Evolutionary conservation across 2,888 invertebrate genomes (phyloP).

Genomic region (Lasioglossum vierecki): DNA sequence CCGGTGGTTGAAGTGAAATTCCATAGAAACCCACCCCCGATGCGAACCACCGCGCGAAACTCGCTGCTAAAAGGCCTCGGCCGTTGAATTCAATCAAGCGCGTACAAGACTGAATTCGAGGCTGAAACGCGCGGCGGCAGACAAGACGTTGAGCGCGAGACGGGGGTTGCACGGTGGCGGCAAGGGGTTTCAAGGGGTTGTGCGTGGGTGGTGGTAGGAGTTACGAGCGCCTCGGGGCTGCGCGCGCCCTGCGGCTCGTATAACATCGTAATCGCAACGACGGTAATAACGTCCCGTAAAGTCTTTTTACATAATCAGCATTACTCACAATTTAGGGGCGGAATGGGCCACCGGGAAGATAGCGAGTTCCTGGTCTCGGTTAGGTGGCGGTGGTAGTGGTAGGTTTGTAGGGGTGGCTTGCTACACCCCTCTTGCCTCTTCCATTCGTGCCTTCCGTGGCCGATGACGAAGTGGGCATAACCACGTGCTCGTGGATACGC

Average conservation of each 20-base stretch:
- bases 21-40: background rate
- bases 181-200: background rate
- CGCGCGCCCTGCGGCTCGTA: constrained; percentile 72
- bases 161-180: background rate
- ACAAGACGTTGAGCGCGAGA: constrained; percentile 7
- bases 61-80: constrained; percentile 1
- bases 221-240: constrained; percentile 73
- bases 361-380: constrained; percentile 32
- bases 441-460: constrained; percentile 62
- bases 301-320: constrained; percentile 80
- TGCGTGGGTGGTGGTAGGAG: constrained; percentile 19
- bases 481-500: constrained; percentile 73
- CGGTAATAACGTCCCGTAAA: constrained; percentile 77
- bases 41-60: background rate
- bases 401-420: constrained; percentile 63
- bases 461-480: constrained; percentile 77
- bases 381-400: constrained; percentile 18
- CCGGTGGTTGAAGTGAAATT: background rate
- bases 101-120: background rate
- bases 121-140: constrained; percentile 25
- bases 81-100: constrained; percentile 14
- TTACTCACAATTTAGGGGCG: constrained; percentile 77
- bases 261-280: constrained; percentile 80
- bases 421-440: constrained; percentile 40
- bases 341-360: constrained; percentile 68